Conservation (phyloP, 2,888 invertebrate genomes). For the Tinea pellionella region DNA sequence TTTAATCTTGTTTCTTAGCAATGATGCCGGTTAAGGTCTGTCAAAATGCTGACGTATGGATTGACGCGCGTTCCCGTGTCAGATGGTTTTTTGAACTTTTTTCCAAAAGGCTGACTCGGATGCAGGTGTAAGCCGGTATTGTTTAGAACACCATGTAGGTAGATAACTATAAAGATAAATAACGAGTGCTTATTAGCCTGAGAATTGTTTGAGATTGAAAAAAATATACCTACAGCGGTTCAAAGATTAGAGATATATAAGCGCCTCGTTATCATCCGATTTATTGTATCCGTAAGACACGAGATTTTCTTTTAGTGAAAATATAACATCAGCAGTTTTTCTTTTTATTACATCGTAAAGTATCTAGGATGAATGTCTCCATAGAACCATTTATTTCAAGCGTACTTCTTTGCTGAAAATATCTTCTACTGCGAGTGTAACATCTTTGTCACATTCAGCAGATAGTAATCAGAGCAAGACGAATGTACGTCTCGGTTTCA, state of each 20-base stretch:
- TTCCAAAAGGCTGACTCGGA: constrained; percentile 17
- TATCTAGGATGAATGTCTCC: neutral
- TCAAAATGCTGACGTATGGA: constrained; percentile 63
- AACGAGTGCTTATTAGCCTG: constrained; percentile 3
- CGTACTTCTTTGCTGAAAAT: neutral
- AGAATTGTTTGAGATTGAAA: constrained; percentile 1
- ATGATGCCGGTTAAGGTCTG: constrained; percentile 59
- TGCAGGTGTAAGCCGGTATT: constrained; percentile 54
- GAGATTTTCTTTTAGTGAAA: neutral
- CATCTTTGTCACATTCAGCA: constrained; percentile 29
- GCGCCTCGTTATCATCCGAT: neutral
- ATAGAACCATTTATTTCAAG: neutral
- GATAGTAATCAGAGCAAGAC: constrained; percentile 48
- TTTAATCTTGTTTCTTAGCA: constrained; percentile 3
- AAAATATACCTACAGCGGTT: neutral
- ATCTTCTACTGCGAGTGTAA: constrained; percentile 15
- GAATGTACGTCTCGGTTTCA: constrained; percentile 21
- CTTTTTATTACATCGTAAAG: neutral
- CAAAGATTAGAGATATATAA: neutral
- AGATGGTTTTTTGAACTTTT: constrained; percentile 8
- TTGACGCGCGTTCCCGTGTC: constrained; percentile 55
- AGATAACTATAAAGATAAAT: constrained; percentile 1
- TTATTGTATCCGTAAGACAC: neutral
- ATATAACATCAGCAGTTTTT: neutral
- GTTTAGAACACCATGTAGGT: constrained; percentile 24